A percentile compares a stretch with the other conserved stretches of the same genome.
Evolutionary conservation across 2,113 vertebrate genomes (phyloP).

Genomic region (Peromyscus polionotus): DNA sequence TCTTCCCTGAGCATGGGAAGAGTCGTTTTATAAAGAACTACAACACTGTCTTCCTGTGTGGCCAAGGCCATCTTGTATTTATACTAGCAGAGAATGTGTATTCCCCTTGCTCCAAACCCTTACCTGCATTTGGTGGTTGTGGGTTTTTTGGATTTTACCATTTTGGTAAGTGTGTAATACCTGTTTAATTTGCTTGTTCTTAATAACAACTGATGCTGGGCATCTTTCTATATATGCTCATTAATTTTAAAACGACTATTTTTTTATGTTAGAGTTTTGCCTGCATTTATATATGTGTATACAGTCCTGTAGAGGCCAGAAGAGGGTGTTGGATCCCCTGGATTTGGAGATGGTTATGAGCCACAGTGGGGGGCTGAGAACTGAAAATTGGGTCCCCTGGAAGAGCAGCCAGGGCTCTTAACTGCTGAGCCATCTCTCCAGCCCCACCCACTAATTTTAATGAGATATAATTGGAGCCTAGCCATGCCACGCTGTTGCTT

Average conservation of each 20-base stretch:
- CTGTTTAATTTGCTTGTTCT: not conserved
- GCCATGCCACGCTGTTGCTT: not conserved
- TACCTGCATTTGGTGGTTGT: not conserved
- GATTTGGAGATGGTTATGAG: not conserved
- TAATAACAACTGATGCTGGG: not conserved
- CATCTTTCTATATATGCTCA: not conserved
- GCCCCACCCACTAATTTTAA: not conserved
- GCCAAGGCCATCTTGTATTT: not conserved
- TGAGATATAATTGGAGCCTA: not conserved
- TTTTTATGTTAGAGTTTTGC: not conserved
- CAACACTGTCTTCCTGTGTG: not conserved
- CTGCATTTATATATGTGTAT: not conserved
- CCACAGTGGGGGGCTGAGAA: not conserved
- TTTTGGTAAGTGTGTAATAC: not conserved
- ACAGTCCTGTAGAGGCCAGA: not conserved
- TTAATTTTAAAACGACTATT: not conserved
- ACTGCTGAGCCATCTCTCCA: not conserved
- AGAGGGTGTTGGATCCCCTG: not conserved
- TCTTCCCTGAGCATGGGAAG: not conserved
- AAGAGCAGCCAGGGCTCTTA: not conserved
- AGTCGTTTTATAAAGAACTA: not conserved
- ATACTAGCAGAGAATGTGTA: accelerated
- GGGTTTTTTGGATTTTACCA: not conserved
- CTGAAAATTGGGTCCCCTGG: too few species aligned
- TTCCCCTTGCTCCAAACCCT: not conserved